These are phyloP conservation scores for Alaudala cheleensis DNA, from an alignment of 2,113 vertebrate genomes.

Conservation along the genomic window DNA sequence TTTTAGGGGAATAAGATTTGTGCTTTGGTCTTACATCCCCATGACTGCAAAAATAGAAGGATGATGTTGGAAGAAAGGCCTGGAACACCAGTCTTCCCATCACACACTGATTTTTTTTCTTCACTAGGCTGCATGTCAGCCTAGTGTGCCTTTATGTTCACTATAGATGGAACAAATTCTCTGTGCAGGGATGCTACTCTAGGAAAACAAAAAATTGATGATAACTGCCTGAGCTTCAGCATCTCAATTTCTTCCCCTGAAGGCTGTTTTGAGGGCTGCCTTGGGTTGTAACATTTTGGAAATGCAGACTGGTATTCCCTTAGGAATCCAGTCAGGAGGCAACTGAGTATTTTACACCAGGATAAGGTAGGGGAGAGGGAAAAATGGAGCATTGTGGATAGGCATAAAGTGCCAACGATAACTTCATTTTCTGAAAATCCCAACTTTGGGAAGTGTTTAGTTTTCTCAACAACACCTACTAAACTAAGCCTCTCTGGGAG, in stretches of 20 bases:
- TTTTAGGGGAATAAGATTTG: neutral
- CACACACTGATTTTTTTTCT: neutral
- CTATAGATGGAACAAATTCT: neutral
- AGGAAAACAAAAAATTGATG: neutral
- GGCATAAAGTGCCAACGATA: neutral
- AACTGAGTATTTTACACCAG: neutral
- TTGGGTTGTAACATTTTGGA: neutral
- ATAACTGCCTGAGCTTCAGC: neutral
- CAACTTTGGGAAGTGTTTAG: neutral
- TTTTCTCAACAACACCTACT: slow-evolving; percentile 29
- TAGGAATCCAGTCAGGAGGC: neutral
- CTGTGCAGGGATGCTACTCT: accelerated
- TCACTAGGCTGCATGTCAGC: accelerated
- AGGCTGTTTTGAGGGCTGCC: neutral
- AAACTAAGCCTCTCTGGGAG: neutral
- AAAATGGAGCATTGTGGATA: neutral
- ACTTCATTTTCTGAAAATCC: neutral
- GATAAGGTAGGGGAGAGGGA: neutral
- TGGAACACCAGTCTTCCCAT: neutral
- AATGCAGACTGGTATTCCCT: neutral
- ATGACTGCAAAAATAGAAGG: neutral
- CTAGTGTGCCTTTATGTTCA: neutral
- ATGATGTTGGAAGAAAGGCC: neutral
- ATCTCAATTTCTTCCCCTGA: neutral
- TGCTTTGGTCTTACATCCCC: neutral